Base-by-base conservation (phyloP, 2,113 vertebrate genomes). In the Rhegmatorhina hoffmannsi region DNA sequence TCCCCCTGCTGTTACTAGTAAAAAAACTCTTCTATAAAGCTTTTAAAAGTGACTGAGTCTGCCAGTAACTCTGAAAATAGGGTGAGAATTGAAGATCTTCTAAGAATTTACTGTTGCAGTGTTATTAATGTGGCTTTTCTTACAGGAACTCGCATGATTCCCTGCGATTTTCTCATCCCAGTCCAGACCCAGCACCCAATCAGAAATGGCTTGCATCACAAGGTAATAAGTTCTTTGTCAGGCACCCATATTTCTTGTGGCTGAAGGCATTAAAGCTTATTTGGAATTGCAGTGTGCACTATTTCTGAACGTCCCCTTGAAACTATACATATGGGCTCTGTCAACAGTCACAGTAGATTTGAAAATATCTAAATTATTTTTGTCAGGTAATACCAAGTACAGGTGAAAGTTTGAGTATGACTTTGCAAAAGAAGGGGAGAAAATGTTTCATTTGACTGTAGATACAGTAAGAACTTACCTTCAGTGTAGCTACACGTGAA, bases 111-210 rank as follows among this genome's bases (percentile, higher is more conserved):
- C 12, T 69, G 10, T 29, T 83, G 33, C 14, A 63, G n/a, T 7
- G 10, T 63, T 72, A 58, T 52, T 84, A 49, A 85, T 5, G 2
- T 60, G 66, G 10, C 14, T 70, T 50, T 87, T 56, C 40, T 55
- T 67, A 17, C 3, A 99, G 99, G 99, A 73, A 99, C 99, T 90
- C 98, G 99, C 38, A 98, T 99, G 98, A 99, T 99, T 97, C 99
- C 99, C 10, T 98, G 99, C 83, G 99, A 99, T 94, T 99, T 99
- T 94, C 97, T 99, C 88, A 99, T 99, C 97, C 99, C 99, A 5
- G 99, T 98, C 64, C 99, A 99, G 98, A 98, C 98, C 23, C 99
- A 99, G 94, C 97, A 99, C 94, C 99, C 99, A 19, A 97, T 99
- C 98, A 98, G 99, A 94, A 98, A 99, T 72, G 98, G 98, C 64